Evolutionary conservation across 2,797 vertebrate genomes (phyloP).

Genomic region (Mycteria americana): DNA sequence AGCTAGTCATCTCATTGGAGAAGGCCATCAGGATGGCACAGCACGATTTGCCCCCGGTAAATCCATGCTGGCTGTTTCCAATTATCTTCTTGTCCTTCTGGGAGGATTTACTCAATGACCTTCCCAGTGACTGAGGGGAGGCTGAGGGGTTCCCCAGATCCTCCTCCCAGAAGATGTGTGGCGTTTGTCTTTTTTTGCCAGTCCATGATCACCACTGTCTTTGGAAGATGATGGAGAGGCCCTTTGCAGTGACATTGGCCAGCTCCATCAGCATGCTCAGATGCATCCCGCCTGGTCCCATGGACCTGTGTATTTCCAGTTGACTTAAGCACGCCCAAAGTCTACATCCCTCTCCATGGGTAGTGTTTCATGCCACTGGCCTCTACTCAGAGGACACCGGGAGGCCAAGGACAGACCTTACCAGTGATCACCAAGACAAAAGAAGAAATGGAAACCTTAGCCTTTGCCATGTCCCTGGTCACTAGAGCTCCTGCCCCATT

Average conservation of each 20-base stretch:
- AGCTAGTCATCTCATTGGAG: neutral
- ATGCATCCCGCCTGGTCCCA: neutral
- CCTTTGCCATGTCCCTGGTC: neutral
- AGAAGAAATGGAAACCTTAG: neutral
- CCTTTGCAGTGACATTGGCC: neutral
- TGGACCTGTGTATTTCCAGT: neutral
- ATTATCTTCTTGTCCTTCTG: neutral
- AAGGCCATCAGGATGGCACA: neutral
- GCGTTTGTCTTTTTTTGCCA: neutral
- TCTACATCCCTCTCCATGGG: neutral
- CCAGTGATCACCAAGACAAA: neutral
- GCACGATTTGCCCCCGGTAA: neutral
- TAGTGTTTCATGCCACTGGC: neutral
- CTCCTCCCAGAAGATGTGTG: neutral
- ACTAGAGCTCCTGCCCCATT: neutral
- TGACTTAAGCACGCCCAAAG: neutral
- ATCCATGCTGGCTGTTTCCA: neutral
- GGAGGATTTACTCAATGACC: neutral
- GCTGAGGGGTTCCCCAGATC: neutral
- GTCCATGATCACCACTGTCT: neutral
- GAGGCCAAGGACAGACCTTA: neutral
- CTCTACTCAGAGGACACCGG: neutral
- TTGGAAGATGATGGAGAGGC: neutral
- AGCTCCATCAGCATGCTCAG: neutral
- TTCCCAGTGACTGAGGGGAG: neutral